phyloP scores from a whole-genome alignment of 2,797 vertebrate species.

The Ibycter americanus region DNA sequence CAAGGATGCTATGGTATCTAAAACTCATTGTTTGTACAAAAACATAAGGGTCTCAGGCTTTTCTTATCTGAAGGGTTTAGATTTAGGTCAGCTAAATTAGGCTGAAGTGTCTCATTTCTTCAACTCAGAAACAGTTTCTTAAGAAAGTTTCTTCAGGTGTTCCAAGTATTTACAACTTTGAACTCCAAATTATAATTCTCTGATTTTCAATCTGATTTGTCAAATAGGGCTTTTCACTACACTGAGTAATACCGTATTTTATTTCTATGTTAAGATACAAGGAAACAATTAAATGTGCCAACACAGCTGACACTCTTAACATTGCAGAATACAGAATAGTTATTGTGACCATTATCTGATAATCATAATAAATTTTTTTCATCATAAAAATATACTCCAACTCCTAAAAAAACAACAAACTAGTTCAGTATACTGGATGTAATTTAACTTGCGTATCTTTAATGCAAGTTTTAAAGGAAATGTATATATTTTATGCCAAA shows the following conservation, averaged over 20 bases:
- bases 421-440: neutral
- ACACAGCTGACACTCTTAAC: neutral
- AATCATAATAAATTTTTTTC: neutral
- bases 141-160: neutral
- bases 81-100: neutral
- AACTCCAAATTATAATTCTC: neutral
- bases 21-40: neutral
- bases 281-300: neutral
- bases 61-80: neutral
- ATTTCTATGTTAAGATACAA: neutral
- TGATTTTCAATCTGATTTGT: neutral
- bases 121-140: neutral
- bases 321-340: neutral
- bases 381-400: neutral
- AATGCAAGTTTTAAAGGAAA: neutral
- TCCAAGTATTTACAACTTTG: neutral
- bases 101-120: neutral
- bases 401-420: neutral
- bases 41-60: neutral
- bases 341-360: neutral
- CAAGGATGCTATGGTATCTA: neutral
- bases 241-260: neutral
- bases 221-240: neutral
- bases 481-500: neutral
- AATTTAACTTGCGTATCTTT: neutral